Evolutionary conservation across 2,888 invertebrate species (phyloP).

Genomic region (Ctena decussata): DNA sequence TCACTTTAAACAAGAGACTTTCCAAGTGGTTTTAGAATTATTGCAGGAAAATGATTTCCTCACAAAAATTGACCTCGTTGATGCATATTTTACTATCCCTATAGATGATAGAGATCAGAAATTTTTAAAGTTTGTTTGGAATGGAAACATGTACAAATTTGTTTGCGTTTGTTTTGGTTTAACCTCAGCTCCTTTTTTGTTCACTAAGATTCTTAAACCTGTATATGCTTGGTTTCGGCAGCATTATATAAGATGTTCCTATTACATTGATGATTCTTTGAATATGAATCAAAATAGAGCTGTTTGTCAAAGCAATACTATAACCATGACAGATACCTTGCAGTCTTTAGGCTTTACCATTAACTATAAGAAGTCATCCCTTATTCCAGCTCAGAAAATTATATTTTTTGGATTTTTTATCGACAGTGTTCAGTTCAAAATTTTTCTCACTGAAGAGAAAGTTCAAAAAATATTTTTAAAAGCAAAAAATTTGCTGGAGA

Average conservation of each 20-base stretch:
- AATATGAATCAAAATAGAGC: slow-evolving; percentile 40
- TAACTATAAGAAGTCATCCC: slow-evolving; percentile 47
- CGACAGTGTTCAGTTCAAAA: slow-evolving; percentile 50
- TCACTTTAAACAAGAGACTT: too few relatives aligned
- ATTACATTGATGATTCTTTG: slow-evolving; percentile 66
- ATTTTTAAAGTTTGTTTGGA: too few relatives aligned
- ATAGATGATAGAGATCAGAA: too few relatives aligned
- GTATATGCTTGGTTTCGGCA: too few relatives aligned
- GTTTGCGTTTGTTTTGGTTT: slow-evolving; percentile 39
- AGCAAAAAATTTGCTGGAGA: slow-evolving; percentile 22
- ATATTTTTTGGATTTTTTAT: slow-evolving; percentile 56
- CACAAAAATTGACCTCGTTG: too few relatives aligned
- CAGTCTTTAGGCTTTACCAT: too few relatives aligned
- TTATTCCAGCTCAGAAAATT: slow-evolving; percentile 36
- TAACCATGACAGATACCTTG: too few relatives aligned
- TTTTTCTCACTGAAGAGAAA: slow-evolving; percentile 56
- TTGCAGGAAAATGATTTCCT: too few relatives aligned
- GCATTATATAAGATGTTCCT: too few relatives aligned
- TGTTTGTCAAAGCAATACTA: slow-evolving; percentile 23
- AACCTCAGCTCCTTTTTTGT: background rate
- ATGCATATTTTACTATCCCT: too few relatives aligned
- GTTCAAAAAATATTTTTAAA: slow-evolving; percentile 30
- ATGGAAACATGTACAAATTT: slow-evolving; percentile 33
- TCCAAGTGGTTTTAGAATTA: too few relatives aligned
- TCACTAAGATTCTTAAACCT: too few relatives aligned